Evolutionary conservation across 2,113 vertebrate genomes (phyloP).

Genomic region (Loxodonta africana): DNA sequence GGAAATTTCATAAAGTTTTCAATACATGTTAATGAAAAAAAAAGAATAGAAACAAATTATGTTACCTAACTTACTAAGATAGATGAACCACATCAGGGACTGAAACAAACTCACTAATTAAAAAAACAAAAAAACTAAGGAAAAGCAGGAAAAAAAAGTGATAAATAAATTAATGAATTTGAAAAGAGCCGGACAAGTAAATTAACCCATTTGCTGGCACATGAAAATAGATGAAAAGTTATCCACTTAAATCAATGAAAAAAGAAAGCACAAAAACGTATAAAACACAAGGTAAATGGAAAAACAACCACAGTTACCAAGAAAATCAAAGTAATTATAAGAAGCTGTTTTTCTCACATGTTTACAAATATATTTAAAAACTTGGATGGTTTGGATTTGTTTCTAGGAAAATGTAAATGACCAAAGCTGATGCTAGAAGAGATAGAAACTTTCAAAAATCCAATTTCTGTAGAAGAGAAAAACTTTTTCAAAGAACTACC

Average conservation of each 20-base stretch:
- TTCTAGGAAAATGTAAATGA: neutral
- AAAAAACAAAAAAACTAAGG: neutral
- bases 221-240: neutral
- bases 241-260: neutral
- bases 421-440: neutral
- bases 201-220: neutral
- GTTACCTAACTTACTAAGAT: neutral
- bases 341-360: neutral
- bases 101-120: neutral
- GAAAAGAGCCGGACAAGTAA: neutral
- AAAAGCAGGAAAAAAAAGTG: neutral
- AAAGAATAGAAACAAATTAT: neutral
- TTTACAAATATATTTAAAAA: slow-evolving; percentile 10
- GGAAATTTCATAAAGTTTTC: neutral
- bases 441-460: neutral
- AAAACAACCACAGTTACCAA: neutral
- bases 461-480: neutral
- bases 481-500: neutral
- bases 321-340: neutral
- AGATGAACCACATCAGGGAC: neutral
- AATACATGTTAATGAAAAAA: neutral
- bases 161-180: neutral
- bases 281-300: neutral
- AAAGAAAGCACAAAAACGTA: neutral
- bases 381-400: neutral